Evolutionary conservation across 2,888 invertebrate species (phyloP), one percentile per base, ranked within the genome.

Genomic region (Aquatica leii): DNA sequence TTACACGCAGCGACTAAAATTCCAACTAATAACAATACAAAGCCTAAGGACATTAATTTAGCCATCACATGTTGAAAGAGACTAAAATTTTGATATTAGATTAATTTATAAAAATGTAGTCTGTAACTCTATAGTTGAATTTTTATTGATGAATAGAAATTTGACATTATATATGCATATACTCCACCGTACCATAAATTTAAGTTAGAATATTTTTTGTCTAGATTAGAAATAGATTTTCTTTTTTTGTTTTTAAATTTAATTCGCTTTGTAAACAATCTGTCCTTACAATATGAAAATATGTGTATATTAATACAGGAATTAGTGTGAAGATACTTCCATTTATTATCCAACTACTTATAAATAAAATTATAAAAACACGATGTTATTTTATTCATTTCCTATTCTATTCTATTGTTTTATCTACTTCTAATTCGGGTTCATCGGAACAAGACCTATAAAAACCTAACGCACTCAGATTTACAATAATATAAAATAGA

Each of bases 321-420:
- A 69, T 68, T 66, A 66, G 68, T 68, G 67, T 69, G 66, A 69
- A 68, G 56, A 62, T 59, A 67, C 59, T 59, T 65, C 62, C 60
- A 69, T 68, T 62, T 68, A 65, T 70, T 69, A 60, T 68, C 67
- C 67, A 56, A 67, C 67, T 68, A 68, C 54, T 64, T 62, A 67
- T 43, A 14, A 43, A 43, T 46, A 46, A 46, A 46, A 20, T 46
- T n/a, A 46, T 46, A 20, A 46, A 46, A 24, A 6, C 24, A n/a
- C n/a, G n/a, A n/a, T n/a, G n/a, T n/a, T n/a, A n/a, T n/a, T n/a
- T n/a, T n/a, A n/a, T n/a, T n/a, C n/a, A n/a, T n/a, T n/a, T n/a
- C n/a, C n/a, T n/a, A n/a, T n/a, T n/a, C n/a, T n/a, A n/a, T n/a
- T n/a, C n/a, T n/a, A n/a, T n/a, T n/a, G n/a, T n/a, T n/a, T n/a